Evolutionary conservation across 2,888 invertebrate species (phyloP), one percentile per base, ranked within the genome.

Genomic region (Idaea aversata): DNA sequence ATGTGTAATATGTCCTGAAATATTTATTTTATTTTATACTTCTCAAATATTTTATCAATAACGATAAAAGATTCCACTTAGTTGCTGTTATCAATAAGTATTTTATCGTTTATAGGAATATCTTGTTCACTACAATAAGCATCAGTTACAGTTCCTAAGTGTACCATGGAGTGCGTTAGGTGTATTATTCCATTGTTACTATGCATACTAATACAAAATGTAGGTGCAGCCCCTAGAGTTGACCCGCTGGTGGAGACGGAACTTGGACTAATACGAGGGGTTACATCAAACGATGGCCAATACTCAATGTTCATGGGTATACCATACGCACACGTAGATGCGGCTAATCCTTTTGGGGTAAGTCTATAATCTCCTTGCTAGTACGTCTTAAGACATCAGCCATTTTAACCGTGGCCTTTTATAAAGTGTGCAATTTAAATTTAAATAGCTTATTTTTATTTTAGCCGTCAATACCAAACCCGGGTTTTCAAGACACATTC

Each of bases 301-400:
- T 83, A 86, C 66, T 76, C 82, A 5, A 86, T 86, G 84, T 88
- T 85, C 61, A 74, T 88, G 75, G 88, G 87, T 6, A 86, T 88
- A 75, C 88, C 88, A 0, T 88, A 85, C 38, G 88, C 82, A 13
- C 77, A 70, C 15, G 81, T 88, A 0, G 71, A 87, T 60, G 67
- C 65, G 36, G 70, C 57, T 15, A 85, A 86, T 72, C 87, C 87
- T 35, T 88, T 88, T 65, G 86, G 87, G 67, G 88, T 88, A 73
- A 84, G 85, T 68, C 7, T 47, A 47, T 47, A 47, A 3, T 47
- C n/a, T n/a, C 47, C 6, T 10, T 47, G 13, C 47, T 47, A 47
- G 6, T 47, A 6, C 25, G 1, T 25, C 6, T 13, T 59, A 25
- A 59, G 25, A 10, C 16, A 15, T 59, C 63, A 3, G 59, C 47